phyloP scores from a whole-genome alignment of 2,113 vertebrate species.

The Cinclus mexicanus region DNA sequence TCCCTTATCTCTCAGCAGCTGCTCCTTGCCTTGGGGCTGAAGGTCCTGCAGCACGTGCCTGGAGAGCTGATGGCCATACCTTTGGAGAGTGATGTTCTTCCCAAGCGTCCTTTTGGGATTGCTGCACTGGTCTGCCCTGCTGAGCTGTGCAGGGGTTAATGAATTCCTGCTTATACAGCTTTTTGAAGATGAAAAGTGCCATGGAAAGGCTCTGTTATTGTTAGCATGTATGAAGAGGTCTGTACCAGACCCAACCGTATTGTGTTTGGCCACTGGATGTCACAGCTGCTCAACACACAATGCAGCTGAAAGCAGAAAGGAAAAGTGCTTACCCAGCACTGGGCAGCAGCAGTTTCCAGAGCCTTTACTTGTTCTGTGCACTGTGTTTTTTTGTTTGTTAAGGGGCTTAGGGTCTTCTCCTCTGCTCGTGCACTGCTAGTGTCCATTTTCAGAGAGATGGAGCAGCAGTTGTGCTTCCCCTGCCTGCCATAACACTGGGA shows the following conservation, averaged over 20 bases:
- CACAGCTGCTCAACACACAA: conserved; percentile 41
- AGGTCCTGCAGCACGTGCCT: background rate
- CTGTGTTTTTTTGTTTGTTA: background rate
- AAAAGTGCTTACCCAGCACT: background rate
- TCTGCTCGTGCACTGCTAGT: background rate
- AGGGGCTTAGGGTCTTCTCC: background rate
- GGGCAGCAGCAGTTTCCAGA: background rate
- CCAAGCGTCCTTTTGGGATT: fast-evolving
- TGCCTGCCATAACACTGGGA: background rate
- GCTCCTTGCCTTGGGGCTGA: background rate
- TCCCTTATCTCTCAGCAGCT: background rate
- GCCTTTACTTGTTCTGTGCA: background rate
- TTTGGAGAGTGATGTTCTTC: background rate
- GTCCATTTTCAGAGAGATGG: background rate
- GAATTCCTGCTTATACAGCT: background rate
- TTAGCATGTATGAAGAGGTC: background rate
- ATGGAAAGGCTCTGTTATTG: conserved; percentile 31
- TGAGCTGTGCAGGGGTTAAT: background rate
- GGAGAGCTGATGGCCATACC: background rate
- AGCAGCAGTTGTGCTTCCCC: background rate
- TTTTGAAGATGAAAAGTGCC: conserved; percentile 14
- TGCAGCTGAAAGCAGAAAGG: background rate
- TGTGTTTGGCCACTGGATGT: conserved; percentile 69
- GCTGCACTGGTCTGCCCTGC: background rate
- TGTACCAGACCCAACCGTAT: background rate